Evolutionary conservation across 2,888 invertebrate genomes (phyloP), one percentile per base, ranked within the genome.

Genomic region (Ferrisia virgata): DNA sequence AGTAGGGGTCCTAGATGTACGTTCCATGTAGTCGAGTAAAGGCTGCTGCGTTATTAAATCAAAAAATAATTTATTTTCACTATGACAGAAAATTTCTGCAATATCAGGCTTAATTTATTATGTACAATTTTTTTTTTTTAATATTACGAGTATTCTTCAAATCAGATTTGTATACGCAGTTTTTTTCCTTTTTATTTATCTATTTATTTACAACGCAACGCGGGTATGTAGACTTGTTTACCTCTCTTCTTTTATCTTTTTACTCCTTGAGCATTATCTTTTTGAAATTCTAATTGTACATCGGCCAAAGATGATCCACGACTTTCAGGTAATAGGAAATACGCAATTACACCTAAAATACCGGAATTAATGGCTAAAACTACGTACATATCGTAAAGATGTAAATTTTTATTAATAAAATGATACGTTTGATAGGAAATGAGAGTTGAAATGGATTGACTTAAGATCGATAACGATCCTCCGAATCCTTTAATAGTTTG

Each of bases 271-370:
- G n/a, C n/a, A n/a, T n/a, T n/a, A 8, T 53, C 0, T 22, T 18
- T 1, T 64, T 64, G 64, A 28, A 18, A 76, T 1, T 64, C 22
- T 6, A 8, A 6, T 33, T 83, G 83, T 15, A 83, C 43, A 15
- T 83, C 83, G 18, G 69, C 83, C n/a, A 83, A 13, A 25, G 31
- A 39, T 15, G 36, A 25, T 11, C 83, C 83, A 1, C 83, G 72
- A n/a, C 40, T 76, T 22, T 83, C 83, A 2, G 83, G 83, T n/a
- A 83, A 18, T 4, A 83, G n/a, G 40, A 83, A 76, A 22, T 72
- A 83, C 3, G 76, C 72, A 8, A 83, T 13, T 11, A 33, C 43
- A 15, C 28, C 15, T 18, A 83, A 33, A 15, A 76, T n/a, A 11
- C 28, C 0, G 13, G 72, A 76, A 76, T 76, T 76, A 22, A 76